Evolutionary conservation across 2,888 invertebrate genomes (phyloP).

Genomic region (Andrena flavipes): DNA sequence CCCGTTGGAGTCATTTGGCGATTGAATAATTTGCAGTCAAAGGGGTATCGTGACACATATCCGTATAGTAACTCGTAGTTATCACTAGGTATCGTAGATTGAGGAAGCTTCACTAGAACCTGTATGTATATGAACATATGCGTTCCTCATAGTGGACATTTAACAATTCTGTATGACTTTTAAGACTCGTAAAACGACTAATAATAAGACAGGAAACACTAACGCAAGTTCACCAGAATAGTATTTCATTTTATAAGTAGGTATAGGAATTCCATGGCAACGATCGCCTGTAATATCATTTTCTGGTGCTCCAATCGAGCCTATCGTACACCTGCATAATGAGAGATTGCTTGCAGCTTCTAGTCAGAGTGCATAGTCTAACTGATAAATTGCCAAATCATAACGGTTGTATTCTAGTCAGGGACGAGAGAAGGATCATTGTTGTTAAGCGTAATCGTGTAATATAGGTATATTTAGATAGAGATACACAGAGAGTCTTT

Average conservation of each 20-base stretch:
- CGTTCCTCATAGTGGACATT: background rate
- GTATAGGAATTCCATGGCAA: background rate
- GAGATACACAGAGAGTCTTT: background rate
- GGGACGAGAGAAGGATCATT: background rate
- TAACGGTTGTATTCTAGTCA: slow-evolving; percentile 31
- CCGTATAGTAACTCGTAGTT: background rate
- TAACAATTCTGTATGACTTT: background rate
- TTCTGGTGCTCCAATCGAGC: background rate
- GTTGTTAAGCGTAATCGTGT: background rate
- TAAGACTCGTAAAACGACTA: background rate
- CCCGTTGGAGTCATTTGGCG: background rate
- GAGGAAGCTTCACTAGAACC: background rate
- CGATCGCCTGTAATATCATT: background rate
- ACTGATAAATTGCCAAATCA: slow-evolving; percentile 20
- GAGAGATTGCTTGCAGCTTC: slow-evolving; percentile 13
- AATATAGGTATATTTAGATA: slow-evolving; percentile 1
- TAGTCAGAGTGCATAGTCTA: slow-evolving; percentile 12
- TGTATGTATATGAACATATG: background rate
- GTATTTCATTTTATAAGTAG: background rate
- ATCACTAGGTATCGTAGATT: background rate
- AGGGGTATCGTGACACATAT: background rate
- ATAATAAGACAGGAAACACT: background rate
- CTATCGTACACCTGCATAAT: background rate
- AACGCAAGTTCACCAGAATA: background rate
- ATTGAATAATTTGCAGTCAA: background rate